A percentile compares a stretch with the other conserved stretches of the same genome.
phyloP scores from a whole-genome alignment of 2,113 vertebrate species.

The Rhegmatorhina hoffmannsi region DNA sequence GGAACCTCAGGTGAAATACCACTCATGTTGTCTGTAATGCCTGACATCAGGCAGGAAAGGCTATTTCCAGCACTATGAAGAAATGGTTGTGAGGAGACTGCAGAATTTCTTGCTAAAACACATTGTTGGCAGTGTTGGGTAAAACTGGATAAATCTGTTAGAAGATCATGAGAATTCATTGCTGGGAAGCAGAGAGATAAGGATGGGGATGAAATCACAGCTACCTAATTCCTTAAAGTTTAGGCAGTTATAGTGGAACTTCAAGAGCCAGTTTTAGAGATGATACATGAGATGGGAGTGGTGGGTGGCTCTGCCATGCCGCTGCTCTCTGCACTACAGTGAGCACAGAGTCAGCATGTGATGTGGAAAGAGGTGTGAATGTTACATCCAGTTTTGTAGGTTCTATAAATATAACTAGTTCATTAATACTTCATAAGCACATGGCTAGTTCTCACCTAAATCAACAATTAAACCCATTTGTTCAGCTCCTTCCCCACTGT shows the following conservation, averaged over 20 bases:
- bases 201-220: background rate
- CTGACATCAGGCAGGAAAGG: background rate
- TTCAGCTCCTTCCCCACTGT: background rate
- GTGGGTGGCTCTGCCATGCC: background rate
- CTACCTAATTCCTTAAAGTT: background rate
- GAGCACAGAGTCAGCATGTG: background rate
- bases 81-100: background rate
- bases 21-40: background rate
- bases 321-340: background rate
- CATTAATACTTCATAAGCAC: background rate
- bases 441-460: background rate
- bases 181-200: background rate
- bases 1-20: background rate
- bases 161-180: background rate
- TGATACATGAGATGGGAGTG: rapidly evolving
- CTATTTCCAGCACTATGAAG: background rate
- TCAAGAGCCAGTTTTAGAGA: background rate
- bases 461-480: background rate
- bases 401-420: background rate
- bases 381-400: background rate
- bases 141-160: background rate
- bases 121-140: background rate
- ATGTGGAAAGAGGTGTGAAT: background rate
- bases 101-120: background rate
- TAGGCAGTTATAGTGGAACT: background rate